Base-by-base conservation (phyloP, 2,888 invertebrate genomes). In the Oscheius sp. region DNA sequence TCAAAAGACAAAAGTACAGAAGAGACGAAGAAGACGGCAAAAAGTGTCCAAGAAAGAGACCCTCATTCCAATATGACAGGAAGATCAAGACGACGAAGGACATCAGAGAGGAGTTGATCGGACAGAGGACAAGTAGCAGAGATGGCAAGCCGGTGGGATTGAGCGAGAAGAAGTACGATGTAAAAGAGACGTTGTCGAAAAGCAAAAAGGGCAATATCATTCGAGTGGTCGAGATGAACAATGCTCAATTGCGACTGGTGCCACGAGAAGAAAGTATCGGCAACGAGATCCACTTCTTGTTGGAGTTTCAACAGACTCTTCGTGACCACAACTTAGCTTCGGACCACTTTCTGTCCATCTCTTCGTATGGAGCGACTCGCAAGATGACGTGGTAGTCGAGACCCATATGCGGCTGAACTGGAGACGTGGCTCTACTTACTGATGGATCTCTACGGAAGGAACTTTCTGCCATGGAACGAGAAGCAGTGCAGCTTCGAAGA, bases 221-320 rank as follows among this genome's bases (percentile, higher is more conserved):
- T 21, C 21, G 42, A 37, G 62, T 62, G 7, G n/a, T 42, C 11
- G 62, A 62, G 42, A 37, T 37, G 2, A 47, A 42, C 10, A 29
- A 21, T n/a, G 47, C n/a, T 33, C 21, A 57, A 10, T 29, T 32
- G 77, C 79, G 80, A 59, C 82, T 82, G 51, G 83, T 80, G 82
- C 82, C 80, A 82, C 48, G 74, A 60, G 73, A 53, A 80, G 82
- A 73, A 60, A 79, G 78, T 81, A 71, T 13, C 10, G n/a, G 51
- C 48, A 66, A 50, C 51, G 66, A 53, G 33, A 66, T 62, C 37
- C 60, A 37, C 7, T 60, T 60, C 11, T 37, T 60, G 35, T 35
- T 60, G 35, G 62, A 62, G 29, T 62, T 62, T 47, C 62, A 62
- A 37, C 62, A 62, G 62, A 62, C 62, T 9, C n/a, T 62, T 42